phyloP scores from a whole-genome alignment of 2,113 vertebrate species.

The Dryoscopus gambensis region DNA sequence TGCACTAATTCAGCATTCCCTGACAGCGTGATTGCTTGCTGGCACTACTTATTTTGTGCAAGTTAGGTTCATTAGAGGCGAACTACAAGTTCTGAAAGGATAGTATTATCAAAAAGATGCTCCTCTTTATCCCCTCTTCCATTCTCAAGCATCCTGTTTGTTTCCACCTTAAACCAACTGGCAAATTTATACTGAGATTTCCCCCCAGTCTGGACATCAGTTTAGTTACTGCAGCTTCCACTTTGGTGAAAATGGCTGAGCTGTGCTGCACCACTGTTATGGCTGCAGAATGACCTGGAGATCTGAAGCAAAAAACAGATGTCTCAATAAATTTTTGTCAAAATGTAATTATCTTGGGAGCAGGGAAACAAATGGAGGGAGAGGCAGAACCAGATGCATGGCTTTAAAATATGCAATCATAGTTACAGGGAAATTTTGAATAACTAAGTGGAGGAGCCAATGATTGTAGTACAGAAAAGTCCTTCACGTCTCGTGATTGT shows the following conservation, averaged over 20 bases:
- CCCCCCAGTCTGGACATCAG: neutral
- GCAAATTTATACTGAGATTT: neutral
- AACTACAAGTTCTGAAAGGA: neutral
- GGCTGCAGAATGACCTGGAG: slow-evolving; percentile 57
- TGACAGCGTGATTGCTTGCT: neutral
- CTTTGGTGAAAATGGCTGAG: neutral
- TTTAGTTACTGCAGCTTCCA: neutral
- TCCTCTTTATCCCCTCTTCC: neutral
- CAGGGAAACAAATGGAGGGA: slow-evolving; percentile 62
- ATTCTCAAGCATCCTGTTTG: neutral
- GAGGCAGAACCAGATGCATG: slow-evolving; percentile 66
- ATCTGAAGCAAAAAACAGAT: slow-evolving; percentile 74
- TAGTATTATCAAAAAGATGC: neutral
- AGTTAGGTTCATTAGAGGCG: neutral
- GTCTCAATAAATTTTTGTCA: slow-evolving; percentile 77
- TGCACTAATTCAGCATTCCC: slow-evolving; percentile 1
- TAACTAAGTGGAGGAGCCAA: slow-evolving; percentile 22
- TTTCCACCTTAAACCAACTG: neutral
- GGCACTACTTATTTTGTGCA: neutral
- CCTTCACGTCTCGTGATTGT: neutral
- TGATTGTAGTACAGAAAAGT: neutral
- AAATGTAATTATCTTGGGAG: slow-evolving; percentile 72
- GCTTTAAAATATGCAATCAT: slow-evolving; percentile 62
- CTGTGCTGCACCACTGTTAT: neutral
- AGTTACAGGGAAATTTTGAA: slow-evolving; percentile 62